Conservation (phyloP, 2,888 invertebrate genomes). For the Empis stercorea region DNA sequence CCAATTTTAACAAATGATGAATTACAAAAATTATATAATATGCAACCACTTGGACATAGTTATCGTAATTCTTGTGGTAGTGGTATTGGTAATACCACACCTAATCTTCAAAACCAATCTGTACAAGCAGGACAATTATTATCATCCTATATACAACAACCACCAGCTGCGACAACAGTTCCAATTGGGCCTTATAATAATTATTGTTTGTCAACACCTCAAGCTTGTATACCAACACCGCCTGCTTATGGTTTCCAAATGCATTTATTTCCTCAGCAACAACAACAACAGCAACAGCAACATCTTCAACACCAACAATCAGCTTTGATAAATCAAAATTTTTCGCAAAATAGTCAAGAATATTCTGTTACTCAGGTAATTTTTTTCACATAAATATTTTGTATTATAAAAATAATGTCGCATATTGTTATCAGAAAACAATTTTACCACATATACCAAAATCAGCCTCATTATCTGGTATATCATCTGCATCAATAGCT, state of each 20-base stretch:
- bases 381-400: not conserved
- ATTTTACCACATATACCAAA: conserved; percentile 13
- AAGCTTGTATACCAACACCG: conserved; percentile 13
- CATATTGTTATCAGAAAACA: not conserved
- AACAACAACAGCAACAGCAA: conserved; percentile 5
- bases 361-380: not conserved
- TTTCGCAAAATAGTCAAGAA: too few relatives aligned
- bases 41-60: conserved; percentile 23
- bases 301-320: not conserved
- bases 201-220: conserved; percentile 14
- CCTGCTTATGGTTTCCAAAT: conserved; percentile 22
- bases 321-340: not conserved
- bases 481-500: conserved; percentile 7
- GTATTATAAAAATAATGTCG: too few relatives aligned
- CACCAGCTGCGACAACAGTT: conserved; percentile 11
- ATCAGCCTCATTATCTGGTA: conserved; percentile 16
- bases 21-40: conserved; percentile 29
- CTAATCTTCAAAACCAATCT: not conserved
- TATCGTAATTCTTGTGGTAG: conserved; percentile 2
- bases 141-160: conserved; percentile 8
- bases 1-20: conserved; percentile 30
- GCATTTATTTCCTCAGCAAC: conserved; percentile 1
- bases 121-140: conserved; percentile 3
- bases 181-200: conserved; percentile 14
- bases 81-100: conserved; percentile 1